Evolutionary conservation across 35 echinoderm and acorn worm genomes (phyloP).

Genomic region (Apostichopus californicus): DNA sequence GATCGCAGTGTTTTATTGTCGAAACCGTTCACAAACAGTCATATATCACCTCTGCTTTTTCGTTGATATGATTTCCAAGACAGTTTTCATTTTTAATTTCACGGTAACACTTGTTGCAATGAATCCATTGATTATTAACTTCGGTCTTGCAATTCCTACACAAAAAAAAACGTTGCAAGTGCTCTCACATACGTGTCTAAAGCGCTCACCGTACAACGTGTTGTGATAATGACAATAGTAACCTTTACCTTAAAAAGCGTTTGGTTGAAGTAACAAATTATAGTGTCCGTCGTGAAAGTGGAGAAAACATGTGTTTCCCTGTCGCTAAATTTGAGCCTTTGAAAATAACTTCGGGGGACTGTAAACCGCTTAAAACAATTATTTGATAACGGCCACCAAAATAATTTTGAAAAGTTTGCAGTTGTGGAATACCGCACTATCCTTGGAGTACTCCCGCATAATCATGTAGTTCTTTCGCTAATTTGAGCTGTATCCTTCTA

Average conservation of each 20-base stretch:
- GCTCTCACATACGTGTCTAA: neutral
- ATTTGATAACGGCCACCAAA: neutral
- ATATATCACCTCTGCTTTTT: neutral
- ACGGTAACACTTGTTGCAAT: neutral
- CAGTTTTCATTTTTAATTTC: slow-evolving; percentile 1
- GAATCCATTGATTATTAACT: neutral
- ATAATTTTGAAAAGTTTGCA: neutral
- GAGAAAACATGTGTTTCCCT: neutral
- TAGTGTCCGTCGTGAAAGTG: neutral
- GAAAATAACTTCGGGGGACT: neutral
- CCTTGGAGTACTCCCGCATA: neutral
- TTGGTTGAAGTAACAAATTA: neutral
- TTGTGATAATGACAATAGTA: neutral
- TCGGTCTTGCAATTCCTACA: too few relatives aligned
- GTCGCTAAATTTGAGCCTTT: neutral
- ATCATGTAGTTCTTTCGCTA: neutral
- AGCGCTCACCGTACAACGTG: neutral
- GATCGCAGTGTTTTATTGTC: neutral
- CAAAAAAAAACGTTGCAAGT: neutral
- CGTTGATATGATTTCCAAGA: neutral
- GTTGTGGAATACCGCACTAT: neutral
- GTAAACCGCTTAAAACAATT: slow-evolving; percentile 23
- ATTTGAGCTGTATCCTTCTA: neutral
- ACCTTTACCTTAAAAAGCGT: neutral
- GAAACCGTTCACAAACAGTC: neutral